These are phyloP conservation scores for Trichacis sp. DNA, from an alignment of 2,888 invertebrate species.

Conservation along the genomic window DNA sequence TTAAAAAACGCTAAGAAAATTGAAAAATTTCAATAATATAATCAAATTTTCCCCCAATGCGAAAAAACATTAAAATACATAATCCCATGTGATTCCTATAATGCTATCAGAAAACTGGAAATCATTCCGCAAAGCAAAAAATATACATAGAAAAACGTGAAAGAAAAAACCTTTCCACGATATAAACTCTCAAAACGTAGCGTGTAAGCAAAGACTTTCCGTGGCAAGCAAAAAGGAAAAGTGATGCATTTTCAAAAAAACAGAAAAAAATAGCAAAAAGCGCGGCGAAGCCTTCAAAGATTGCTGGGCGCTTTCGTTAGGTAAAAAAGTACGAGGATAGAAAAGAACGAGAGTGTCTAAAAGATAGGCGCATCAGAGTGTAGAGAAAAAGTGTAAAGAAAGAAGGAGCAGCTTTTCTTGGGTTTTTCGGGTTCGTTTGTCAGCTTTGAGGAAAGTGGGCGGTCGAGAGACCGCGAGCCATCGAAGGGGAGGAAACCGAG, in stretches of 20 bases:
- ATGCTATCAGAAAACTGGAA: too few species aligned
- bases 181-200: too few species aligned
- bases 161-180: too few species aligned
- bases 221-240: slow-evolving; percentile 15
- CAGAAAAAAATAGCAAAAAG: slow-evolving; percentile 24
- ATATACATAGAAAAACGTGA: too few species aligned
- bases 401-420: slow-evolving; percentile 15
- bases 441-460: slow-evolving; percentile 39
- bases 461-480: slow-evolving; percentile 41
- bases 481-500: slow-evolving; percentile 38
- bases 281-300: slow-evolving; percentile 34
- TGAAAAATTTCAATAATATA: too few species aligned
- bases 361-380: slow-evolving; percentile 24
- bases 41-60: too few species aligned
- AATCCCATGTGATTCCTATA: too few species aligned
- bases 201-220: slow-evolving; percentile 30
- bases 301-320: slow-evolving; percentile 33
- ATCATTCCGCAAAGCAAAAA: too few species aligned
- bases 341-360: slow-evolving; percentile 29
- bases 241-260: too few species aligned
- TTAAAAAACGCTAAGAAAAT: too few species aligned
- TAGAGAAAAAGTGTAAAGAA: too few species aligned
- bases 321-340: slow-evolving; percentile 40
- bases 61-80: too few species aligned
- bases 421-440: slow-evolving; percentile 39